Percentiles rank a stretch among this genome's conserved stretches.
Evolutionary conservation across 2,113 vertebrate species (phyloP).

Genomic region (Tursiops truncatus): DNA sequence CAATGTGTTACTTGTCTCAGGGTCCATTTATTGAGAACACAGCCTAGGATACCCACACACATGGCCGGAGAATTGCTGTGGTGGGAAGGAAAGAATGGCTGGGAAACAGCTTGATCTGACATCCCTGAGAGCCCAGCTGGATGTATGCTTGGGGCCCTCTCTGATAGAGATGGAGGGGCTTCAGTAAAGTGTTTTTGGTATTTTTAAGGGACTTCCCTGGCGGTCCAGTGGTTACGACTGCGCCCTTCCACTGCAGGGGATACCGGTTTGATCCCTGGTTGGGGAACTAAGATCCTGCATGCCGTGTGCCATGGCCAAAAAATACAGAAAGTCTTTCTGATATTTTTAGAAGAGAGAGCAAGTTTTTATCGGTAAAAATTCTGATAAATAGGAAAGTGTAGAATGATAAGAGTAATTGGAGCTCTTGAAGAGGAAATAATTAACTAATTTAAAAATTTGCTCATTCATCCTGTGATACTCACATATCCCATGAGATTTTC

Average conservation of each 20-base stretch:
- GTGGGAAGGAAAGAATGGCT: neutral
- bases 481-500: neutral
- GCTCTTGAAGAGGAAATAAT: conserved; percentile 49
- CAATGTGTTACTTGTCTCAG: neutral
- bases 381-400: neutral
- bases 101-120: neutral
- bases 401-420: conserved; percentile 12
- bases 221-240: neutral
- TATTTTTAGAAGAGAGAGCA: neutral
- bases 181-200: neutral
- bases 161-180: neutral
- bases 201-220: neutral
- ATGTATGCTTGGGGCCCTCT: neutral
- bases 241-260: neutral
- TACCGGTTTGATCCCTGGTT: neutral
- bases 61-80: neutral
- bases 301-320: neutral
- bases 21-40: neutral
- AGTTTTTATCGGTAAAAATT: neutral
- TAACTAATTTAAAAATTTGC: conserved; percentile 26
- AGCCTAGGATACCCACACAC: neutral
- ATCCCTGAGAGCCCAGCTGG: neutral
- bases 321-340: neutral
- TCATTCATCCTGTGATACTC: conserved; percentile 47
- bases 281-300: neutral